Percentiles rank a stretch among this genome's conserved stretches.
Conservation (phyloP, 2,888 invertebrate genomes). For the Serrognathus titanus region DNA sequence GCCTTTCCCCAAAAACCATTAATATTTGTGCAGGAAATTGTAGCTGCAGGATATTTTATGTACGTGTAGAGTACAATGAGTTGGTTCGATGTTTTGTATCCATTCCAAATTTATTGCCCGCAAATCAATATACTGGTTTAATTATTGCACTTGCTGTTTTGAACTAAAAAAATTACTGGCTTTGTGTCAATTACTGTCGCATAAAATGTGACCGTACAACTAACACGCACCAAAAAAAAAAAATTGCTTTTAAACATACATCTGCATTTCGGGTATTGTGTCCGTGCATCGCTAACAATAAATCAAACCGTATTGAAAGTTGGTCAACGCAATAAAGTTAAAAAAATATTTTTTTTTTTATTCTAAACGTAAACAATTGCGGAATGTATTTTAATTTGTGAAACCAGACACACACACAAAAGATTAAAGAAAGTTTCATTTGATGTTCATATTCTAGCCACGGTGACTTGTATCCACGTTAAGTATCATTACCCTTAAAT, state of each 20-base stretch:
- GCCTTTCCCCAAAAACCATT: background rate
- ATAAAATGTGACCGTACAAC: background rate
- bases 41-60: background rate
- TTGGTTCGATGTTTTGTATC: background rate
- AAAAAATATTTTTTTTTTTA: background rate
- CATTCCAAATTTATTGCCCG: background rate
- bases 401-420: too few relatives aligned
- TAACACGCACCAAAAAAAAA: background rate
- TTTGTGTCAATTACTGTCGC: background rate
- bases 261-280: too few relatives aligned
- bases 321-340: background rate
- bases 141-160: background rate
- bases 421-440: too few relatives aligned
- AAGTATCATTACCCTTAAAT: too few relatives aligned
- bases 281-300: background rate
- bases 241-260: too few relatives aligned
- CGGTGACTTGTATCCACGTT: too few relatives aligned
- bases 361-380: background rate
- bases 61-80: background rate
- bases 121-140: slow-evolving; percentile 1
- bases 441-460: too few relatives aligned
- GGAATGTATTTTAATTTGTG: too few relatives aligned
- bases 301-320: background rate
- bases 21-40: background rate
- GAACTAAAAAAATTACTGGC: background rate